A percentile compares a stretch with the other conserved stretches of the same genome.
Conservation (phyloP, 2,797 vertebrate genomes). For the Hozukius guyotensis region DNA sequence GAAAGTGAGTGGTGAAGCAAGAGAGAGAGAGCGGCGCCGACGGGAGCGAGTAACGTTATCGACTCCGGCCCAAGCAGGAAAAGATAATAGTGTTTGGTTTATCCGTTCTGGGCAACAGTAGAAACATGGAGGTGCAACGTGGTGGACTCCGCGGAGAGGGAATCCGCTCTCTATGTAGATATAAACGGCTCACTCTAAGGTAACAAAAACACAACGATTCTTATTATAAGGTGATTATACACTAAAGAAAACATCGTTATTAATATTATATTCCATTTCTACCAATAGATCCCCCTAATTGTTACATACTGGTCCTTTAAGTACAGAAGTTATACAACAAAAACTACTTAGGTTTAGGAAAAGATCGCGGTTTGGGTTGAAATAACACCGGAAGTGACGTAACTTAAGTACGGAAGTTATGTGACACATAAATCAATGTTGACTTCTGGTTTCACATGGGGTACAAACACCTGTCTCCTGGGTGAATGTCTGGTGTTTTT, state of each 20-base stretch:
- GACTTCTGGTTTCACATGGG: too few species aligned
- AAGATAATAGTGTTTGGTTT: neutral
- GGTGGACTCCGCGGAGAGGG: neutral
- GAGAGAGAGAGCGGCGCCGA: neutral
- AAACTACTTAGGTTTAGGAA: neutral
- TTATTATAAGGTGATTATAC: neutral
- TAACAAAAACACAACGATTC: neutral
- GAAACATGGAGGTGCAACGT: neutral
- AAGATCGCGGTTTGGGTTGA: neutral
- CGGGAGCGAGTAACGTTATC: accelerated
- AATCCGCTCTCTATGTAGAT: too few species aligned
- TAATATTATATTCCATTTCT: neutral
- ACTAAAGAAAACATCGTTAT: accelerated
- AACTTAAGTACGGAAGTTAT: too few species aligned
- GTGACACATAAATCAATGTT: neutral
- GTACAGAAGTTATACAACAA: neutral
- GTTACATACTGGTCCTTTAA: neutral
- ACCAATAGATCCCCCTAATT: neutral
- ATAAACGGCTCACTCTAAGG: too few species aligned
- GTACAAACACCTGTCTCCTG: too few species aligned
- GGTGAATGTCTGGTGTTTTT: too few species aligned
- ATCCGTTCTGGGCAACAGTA: neutral
- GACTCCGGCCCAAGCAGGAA: neutral
- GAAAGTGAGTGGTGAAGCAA: neutral
- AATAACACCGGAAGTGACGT: neutral